Conservation (phyloP, 2,888 invertebrate genomes). For the Pterostichus niger region DNA sequence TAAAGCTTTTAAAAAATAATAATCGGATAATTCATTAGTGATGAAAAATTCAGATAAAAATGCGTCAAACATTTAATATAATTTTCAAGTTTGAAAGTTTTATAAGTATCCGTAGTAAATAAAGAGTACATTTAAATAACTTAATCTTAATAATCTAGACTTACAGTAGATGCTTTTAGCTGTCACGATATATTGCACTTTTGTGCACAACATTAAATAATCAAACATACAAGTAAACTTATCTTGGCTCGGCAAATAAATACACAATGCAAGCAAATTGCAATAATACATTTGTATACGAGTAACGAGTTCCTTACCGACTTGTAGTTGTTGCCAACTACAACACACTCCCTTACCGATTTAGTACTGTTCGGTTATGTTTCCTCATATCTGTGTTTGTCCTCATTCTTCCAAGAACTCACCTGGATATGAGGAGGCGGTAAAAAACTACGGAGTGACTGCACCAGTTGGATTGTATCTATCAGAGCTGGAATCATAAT, state of each 20-base stretch:
- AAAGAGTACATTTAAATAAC: constrained; percentile 6
- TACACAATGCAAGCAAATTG: constrained; percentile 53
- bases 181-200: constrained; percentile 62
- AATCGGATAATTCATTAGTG: too few relatives aligned
- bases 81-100: background rate
- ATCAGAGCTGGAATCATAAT: constrained; percentile 82
- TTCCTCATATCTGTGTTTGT: constrained; percentile 81
- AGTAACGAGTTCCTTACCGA: constrained; percentile 32
- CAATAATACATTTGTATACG: constrained; percentile 59
- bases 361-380: constrained; percentile 70
- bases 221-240: constrained; percentile 24
- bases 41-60: too few relatives aligned
- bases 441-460: constrained; percentile 90
- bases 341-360: background rate
- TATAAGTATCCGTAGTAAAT: constrained; percentile 1
- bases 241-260: constrained; percentile 56
- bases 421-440: constrained; percentile 94
- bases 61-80: too few relatives aligned
- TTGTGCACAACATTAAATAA: constrained; percentile 53
- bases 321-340: constrained; percentile 41
- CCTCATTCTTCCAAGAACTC: constrained; percentile 94
- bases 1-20: too few relatives aligned
- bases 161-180: constrained; percentile 61
- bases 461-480: constrained; percentile 92
- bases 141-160: constrained; percentile 32